Evolutionary conservation across 2,113 vertebrate species (phyloP), one percentile per base, ranked within the genome.

Genomic region (Clinocottus analis): DNA sequence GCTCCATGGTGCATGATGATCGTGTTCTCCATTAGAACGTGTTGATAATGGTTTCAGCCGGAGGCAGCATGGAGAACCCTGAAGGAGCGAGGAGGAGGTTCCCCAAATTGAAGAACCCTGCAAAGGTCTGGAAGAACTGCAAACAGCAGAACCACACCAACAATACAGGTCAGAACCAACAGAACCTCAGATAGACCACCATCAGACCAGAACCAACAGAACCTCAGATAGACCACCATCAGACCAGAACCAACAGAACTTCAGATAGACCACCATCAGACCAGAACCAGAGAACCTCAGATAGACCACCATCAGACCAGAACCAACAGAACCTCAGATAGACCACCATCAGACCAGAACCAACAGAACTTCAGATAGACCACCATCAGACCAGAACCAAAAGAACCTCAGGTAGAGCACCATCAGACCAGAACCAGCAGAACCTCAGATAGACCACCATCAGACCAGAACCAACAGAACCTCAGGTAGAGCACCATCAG

Each of bases 91-190:
- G 33, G 79, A 66, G 31, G 13, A 69, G 43, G 56, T 6, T 72
- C 12, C 71, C 17, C 1, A 73, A 37, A 47, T 31, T 81, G 2
- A 84, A 76, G 75, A 83, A 64, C 64, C 73, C 76, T 4, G 64
- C 5, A 21, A 75, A 68, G 62, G 33, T 86, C 58, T 70, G 81
- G 72, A 86, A 27, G 51, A 65, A 82, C 29, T 29, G 13, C 41
- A 77, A 17, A 62, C 37, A 43, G 27, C 60, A 43, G 59, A 65
- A 80, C 49, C 59, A 37, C 3, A 9, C 4, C 6, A 7, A 10
- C 2, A 35, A 16, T n/a, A 17, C 61, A 65, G 80, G 74, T 78
- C 17, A 45, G 43, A 17, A 45, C 29, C 23, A 27, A 11, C 7
- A 51, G 11, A 49, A 35, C 31, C 1, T 11, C 17, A 56, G 3